phyloP scores from a whole-genome alignment of 1,140 invertebrate genomes.

The Caenorhabditis remanei region DNA sequence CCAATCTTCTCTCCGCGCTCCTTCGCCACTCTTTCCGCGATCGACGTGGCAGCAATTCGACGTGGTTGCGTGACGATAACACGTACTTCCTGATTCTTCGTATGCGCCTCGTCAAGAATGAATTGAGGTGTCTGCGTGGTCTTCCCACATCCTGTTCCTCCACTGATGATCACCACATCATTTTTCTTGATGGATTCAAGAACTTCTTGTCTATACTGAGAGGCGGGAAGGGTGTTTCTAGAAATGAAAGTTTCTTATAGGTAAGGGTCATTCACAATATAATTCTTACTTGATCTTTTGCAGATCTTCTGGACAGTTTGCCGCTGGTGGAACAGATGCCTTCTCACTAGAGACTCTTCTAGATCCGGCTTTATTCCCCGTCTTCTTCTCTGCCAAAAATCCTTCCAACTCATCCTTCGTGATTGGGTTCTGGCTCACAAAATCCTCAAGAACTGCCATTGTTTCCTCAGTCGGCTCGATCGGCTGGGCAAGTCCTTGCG shows the following conservation, averaged over 20 bases:
- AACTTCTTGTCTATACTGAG: slow-evolving; percentile 80
- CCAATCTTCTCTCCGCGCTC: slow-evolving; percentile 90
- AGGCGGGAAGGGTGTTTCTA: slow-evolving; percentile 82
- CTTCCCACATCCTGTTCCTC: slow-evolving; percentile 90
- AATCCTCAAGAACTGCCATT: neutral
- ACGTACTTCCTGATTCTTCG: slow-evolving; percentile 83
- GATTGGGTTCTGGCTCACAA: neutral
- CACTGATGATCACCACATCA: slow-evolving; percentile 86
- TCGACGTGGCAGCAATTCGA: slow-evolving; percentile 88
- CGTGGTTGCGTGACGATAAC: slow-evolving; percentile 94
- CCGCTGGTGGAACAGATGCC: neutral
- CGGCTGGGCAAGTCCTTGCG: too few species aligned
- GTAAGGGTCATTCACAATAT: too few species aligned
- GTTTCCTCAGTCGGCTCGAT: too few species aligned
- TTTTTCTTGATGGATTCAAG: slow-evolving; percentile 86
- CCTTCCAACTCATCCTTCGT: neutral
- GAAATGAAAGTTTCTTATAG: slow-evolving; percentile 81
- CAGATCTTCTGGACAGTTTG: neutral
- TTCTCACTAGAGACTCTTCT: neutral
- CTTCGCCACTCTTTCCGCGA: slow-evolving; percentile 86
- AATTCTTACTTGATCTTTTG: neutral
- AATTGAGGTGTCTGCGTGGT: slow-evolving; percentile 92
- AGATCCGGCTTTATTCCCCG: neutral
- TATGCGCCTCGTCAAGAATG: slow-evolving; percentile 85
- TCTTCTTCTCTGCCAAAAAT: neutral